Evolutionary conservation across 2,888 invertebrate species (phyloP).

Genomic region (Rotaria socialis): DNA sequence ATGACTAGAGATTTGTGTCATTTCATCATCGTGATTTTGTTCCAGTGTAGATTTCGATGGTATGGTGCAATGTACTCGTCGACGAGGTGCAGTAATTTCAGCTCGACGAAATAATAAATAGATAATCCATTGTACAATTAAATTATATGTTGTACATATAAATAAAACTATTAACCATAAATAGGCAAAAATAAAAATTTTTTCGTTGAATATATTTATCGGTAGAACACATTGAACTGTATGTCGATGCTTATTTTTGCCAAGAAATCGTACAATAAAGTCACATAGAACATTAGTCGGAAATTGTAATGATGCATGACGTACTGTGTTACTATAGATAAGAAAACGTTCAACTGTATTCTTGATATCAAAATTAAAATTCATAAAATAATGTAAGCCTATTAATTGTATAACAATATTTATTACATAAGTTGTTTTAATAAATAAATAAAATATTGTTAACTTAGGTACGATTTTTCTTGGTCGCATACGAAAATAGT

Average conservation of each 20-base stretch:
- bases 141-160: background rate
- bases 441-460: conserved; percentile 40
- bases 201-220: conserved; percentile 46
- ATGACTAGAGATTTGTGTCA: background rate
- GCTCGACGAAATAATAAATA: background rate
- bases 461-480: background rate
- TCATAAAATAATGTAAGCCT: conserved; percentile 39
- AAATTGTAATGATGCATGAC: conserved; percentile 40
- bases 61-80: background rate
- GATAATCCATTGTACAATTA: background rate
- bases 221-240: conserved; percentile 46
- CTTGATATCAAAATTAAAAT: conserved; percentile 34
- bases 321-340: conserved; percentile 5
- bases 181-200: conserved; percentile 46
- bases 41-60: background rate
- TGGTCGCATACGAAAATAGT: background rate
- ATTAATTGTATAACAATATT: conserved; percentile 44
- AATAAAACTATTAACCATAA: conserved; percentile 42
- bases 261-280: conserved; percentile 43
- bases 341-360: background rate
- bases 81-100: background rate
- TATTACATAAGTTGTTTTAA: conserved; percentile 40
- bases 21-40: background rate
- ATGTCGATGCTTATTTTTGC: conserved; percentile 42
- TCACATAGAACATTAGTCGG: conserved; percentile 44